Percentiles rank a stretch among this genome's conserved stretches.
phyloP scores from a whole-genome alignment of 1,140 invertebrate species.

The Formica exsecta region DNA sequence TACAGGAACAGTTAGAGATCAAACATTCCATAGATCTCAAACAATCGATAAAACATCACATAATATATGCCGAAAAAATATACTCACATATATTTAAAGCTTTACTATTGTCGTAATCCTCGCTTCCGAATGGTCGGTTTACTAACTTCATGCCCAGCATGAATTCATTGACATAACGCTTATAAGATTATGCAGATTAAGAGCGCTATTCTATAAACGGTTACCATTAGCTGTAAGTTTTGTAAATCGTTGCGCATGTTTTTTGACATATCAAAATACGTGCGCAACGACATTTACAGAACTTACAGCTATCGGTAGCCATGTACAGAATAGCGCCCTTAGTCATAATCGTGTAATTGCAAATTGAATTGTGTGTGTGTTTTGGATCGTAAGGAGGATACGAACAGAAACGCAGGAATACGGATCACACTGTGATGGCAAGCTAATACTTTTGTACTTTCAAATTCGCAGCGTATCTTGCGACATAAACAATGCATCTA shows the following conservation, averaged over 20 bases:
- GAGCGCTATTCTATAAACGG: too few species aligned
- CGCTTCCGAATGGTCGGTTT: neutral
- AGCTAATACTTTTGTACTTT: conserved; percentile 29
- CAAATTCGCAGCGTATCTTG: neutral
- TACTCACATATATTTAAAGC: neutral
- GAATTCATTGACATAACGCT: neutral
- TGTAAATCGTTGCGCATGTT: too few species aligned
- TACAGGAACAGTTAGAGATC: neutral
- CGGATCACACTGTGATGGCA: neutral
- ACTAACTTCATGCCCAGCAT: neutral
- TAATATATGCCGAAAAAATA: neutral
- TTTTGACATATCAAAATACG: too few species aligned
- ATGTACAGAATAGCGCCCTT: neutral
- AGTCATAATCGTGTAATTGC: neutral
- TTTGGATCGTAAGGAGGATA: neutral
- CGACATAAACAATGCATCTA: neutral
- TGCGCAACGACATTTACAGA: too few species aligned
- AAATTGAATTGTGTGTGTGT: neutral
- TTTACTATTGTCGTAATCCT: neutral
- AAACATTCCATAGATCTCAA: neutral
- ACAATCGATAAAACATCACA: neutral
- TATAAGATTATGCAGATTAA: neutral
- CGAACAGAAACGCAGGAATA: neutral
- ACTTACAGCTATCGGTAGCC: too few species aligned
- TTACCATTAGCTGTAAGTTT: too few species aligned